Percentiles rank a stretch among this genome's conserved stretches.
These are phyloP conservation scores for Sorex maritimensis DNA, from an alignment of 2,797 vertebrate genomes.

Conservation along the genomic window DNA sequence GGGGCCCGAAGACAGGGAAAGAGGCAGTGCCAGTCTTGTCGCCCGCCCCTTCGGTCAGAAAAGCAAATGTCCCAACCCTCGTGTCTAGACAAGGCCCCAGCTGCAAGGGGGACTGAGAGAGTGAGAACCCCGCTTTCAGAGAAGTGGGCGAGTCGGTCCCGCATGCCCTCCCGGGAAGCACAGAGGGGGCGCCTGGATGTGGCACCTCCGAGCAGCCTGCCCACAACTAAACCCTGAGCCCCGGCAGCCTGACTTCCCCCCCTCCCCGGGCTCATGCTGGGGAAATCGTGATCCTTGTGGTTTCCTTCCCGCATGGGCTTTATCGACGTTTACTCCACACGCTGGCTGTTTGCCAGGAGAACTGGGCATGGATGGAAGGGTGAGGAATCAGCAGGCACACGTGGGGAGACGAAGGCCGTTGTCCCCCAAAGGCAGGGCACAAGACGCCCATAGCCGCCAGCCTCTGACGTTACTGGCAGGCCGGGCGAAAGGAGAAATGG, in stretches of 20 bases:
- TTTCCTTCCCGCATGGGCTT: background rate
- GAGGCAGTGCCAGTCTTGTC: background rate
- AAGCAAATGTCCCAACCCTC: background rate
- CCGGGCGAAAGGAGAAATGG: slow-evolving; percentile 39
- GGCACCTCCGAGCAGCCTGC: background rate
- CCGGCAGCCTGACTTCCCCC: background rate
- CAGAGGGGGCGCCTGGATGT: background rate
- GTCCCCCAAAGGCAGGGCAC: background rate
- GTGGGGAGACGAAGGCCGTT: background rate
- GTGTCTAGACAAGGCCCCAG: background rate
- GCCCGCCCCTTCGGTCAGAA: background rate
- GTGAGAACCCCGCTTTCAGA: background rate
- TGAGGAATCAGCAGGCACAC: background rate
- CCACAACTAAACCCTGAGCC: background rate
- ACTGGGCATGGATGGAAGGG: background rate
- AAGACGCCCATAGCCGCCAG: background rate
- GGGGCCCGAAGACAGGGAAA: background rate
- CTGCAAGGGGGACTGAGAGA: background rate
- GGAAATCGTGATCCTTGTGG: background rate
- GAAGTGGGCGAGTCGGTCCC: background rate
- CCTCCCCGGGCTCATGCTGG: background rate
- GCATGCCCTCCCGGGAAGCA: background rate
- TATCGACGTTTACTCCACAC: background rate
- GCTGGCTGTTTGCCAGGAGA: background rate
- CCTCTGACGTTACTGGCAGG: slow-evolving; percentile 38